These are phyloP conservation scores for Sminthurides bifidus DNA, from an alignment of 1,140 invertebrate genomes.

Conservation along the genomic window DNA sequence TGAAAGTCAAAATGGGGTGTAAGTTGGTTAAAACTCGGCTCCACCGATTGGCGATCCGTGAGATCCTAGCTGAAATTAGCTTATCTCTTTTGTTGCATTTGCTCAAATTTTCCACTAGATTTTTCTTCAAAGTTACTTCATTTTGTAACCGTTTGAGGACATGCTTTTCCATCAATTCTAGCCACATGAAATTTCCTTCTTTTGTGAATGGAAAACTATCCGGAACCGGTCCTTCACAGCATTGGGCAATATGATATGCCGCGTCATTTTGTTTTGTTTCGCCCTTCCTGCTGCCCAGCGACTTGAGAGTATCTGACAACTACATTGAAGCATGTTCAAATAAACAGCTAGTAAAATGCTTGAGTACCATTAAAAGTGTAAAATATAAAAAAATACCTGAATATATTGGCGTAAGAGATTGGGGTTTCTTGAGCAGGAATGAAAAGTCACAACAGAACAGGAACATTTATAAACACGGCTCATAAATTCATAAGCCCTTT, in stretches of 20 bases:
- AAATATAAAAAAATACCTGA: too few relatives aligned
- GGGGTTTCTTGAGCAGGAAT: too few relatives aligned
- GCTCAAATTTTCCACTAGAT: neutral
- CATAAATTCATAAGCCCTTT: neutral
- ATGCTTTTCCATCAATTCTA: constrained; percentile 5
- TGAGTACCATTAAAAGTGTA: too few relatives aligned
- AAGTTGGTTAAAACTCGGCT: constrained; percentile 20
- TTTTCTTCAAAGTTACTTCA: constrained; percentile 4
- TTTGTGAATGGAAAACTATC: constrained; percentile 1
- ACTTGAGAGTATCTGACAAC: too few relatives aligned
- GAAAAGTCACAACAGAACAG: neutral
- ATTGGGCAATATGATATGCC: too few relatives aligned
- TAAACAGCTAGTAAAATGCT: too few relatives aligned
- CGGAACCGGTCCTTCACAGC: neutral
- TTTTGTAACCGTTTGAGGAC: constrained; percentile 6
- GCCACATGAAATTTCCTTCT: constrained; percentile 7
- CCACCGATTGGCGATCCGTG: constrained; percentile 17
- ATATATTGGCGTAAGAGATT: too few relatives aligned
- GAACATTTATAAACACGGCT: neutral
- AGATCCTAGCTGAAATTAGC: neutral
- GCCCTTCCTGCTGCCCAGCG: too few relatives aligned
- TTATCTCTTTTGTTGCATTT: neutral
- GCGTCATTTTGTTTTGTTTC: too few relatives aligned
- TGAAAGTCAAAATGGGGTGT: constrained; percentile 19
- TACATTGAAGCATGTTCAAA: too few relatives aligned